These are phyloP conservation scores for Hypolimnas misippus DNA, from an alignment of 2,888 invertebrate genomes.

Conservation along the genomic window DNA sequence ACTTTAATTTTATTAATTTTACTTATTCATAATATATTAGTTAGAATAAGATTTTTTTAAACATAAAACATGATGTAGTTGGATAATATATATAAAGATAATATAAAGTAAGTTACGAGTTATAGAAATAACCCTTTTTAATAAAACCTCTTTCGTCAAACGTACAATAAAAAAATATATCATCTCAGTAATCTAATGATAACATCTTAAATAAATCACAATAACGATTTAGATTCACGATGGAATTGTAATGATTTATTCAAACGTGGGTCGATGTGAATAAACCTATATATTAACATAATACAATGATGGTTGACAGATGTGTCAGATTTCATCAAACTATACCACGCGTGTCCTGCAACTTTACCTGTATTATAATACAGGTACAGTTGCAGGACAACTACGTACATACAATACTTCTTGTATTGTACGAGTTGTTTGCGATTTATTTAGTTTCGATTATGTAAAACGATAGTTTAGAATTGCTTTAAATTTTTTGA, in stretches of 20 bases:
- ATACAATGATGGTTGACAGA: slow-evolving; percentile 78
- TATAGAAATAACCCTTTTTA: background rate
- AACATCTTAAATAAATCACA: slow-evolving; percentile 39
- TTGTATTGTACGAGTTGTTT: background rate
- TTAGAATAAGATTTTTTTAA: background rate
- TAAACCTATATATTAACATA: slow-evolving; percentile 59
- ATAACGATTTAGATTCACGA: slow-evolving; percentile 47
- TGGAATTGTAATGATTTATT: slow-evolving; percentile 60
- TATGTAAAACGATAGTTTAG: no score
- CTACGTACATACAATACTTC: no score
- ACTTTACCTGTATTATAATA: background rate
- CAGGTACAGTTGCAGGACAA: no score
- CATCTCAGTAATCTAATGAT: slow-evolving; percentile 34
- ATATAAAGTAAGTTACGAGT: background rate
- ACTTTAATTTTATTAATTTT: no score
- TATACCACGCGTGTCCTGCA: slow-evolving; percentile 18
- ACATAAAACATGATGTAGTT: background rate
- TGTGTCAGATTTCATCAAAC: slow-evolving; percentile 61
- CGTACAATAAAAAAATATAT: slow-evolving; percentile 30
- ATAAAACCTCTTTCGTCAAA: slow-evolving; percentile 1
- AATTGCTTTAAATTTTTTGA: no score
- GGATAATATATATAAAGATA: background rate
- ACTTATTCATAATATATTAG: background rate
- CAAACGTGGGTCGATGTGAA: slow-evolving; percentile 50
- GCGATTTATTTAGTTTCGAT: background rate